phyloP scores from a whole-genome alignment of 2,888 invertebrate genomes.

The Amphiduros pacificus region DNA sequence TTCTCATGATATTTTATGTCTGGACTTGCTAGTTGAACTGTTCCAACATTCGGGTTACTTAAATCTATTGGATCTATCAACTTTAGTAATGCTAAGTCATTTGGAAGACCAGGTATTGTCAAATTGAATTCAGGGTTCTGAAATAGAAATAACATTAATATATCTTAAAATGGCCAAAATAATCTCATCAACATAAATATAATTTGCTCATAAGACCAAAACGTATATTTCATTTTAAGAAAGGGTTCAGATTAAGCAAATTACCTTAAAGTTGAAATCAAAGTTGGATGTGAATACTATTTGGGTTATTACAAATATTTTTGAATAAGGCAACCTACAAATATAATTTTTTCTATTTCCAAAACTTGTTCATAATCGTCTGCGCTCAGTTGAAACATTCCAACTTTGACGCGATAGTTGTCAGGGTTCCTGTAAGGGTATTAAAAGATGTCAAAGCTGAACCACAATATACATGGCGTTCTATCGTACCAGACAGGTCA shows the following conservation, averaged over 20 bases:
- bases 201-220: no score
- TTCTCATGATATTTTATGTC: constrained; percentile 1
- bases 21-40: background rate
- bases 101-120: constrained; percentile 7
- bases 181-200: no score
- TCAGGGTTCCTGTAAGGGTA: background rate
- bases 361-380: constrained; percentile 16
- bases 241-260: no score
- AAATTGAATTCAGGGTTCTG: constrained; percentile 16
- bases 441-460: background rate
- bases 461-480: no score
- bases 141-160: background rate
- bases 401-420: constrained; percentile 10
- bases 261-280: no score
- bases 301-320: background rate
- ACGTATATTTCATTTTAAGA: no score
- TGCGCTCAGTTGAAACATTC: constrained; percentile 11
- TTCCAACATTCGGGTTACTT: background rate
- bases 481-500: no score
- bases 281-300: no score
- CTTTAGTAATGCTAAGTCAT: constrained; percentile 11
- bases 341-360: background rate
- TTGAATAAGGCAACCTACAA: constrained; percentile 4
- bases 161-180: no score
- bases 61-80: constrained; percentile 4